Base-by-base conservation (phyloP, 2,797 vertebrate genomes). In the Dryobates pubescens region DNA sequence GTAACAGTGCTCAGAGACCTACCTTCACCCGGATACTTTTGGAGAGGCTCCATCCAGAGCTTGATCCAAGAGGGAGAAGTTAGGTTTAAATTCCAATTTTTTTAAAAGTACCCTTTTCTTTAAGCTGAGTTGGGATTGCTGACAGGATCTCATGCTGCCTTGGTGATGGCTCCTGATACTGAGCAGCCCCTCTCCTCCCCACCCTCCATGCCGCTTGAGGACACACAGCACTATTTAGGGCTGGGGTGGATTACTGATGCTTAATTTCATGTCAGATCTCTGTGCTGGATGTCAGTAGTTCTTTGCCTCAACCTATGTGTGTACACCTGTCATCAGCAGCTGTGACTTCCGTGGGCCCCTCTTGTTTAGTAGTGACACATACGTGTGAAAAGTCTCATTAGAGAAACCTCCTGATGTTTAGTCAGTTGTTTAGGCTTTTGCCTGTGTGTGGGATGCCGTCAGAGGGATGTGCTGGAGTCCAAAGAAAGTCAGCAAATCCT, bases 271-370 rank as follows among this genome's bases (percentile, higher is more conserved):
- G 57, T 81, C 19, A 29, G 13, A 8, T 78, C 54, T 62, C 57
- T 41, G 2, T 19, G 9, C 8, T 51, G 65, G 68, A n/a, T 68
- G 58, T 61, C 10, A 29, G 32, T 22, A 47, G 22, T 29, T 78
- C 74, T 51, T 58, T 64, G 45, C 56, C 69, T 58, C 57, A 2
- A 17, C 77, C 59, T 54, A 54, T 81, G 78, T 79, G 30, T 79
- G 30, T 75, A 49, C 95, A 93, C 94, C 96, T 96, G 94, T 94
- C 87, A 90, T 73, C 74, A 84, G 93, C 94, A 97, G 91, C 95
- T 96, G 93, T 80, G 92, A 76, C 72, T 89, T 95, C 77, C 6
- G 5, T 79, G 47, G 74, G 86, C 63, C 82, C 75, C 83, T 87
- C 84, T 76, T 83, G 83, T 89, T 93, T 64, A 36, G 71, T 45